These are phyloP conservation scores for Melieria omissa DNA, from an alignment of 2,888 invertebrate species.

Conservation along the genomic window DNA sequence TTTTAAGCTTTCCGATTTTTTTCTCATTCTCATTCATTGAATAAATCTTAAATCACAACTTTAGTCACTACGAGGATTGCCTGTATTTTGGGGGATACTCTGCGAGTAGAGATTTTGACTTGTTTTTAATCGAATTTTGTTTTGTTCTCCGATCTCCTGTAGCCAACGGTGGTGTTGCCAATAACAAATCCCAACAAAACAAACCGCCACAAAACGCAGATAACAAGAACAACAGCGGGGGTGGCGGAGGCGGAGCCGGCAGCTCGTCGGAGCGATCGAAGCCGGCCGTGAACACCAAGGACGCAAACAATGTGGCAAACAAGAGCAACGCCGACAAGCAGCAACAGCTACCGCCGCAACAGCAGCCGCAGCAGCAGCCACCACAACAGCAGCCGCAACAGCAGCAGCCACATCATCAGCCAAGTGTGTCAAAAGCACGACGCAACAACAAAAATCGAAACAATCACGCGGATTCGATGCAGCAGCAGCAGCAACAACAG, in stretches of 20 bases:
- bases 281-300: conserved; percentile 51
- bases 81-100: too few relatives aligned
- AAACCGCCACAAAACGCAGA: conserved; percentile 61
- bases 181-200: conserved; percentile 62
- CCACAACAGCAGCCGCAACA: conserved; percentile 45
- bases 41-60: too few relatives aligned
- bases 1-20: too few relatives aligned
- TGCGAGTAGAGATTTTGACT: too few relatives aligned
- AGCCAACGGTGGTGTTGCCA: conserved; percentile 65
- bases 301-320: conserved; percentile 51
- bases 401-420: conserved; percentile 48
- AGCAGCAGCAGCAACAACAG: conserved; percentile 46
- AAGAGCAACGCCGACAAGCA: conserved; percentile 52
- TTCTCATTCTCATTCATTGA: too few relatives aligned
- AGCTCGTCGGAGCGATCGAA: conserved; percentile 56
- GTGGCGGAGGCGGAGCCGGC: conserved; percentile 44
- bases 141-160: neutral
- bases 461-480: conserved; percentile 54
- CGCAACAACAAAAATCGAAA: conserved; percentile 62
- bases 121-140: too few relatives aligned
- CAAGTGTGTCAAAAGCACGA: conserved; percentile 57
- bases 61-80: too few relatives aligned
- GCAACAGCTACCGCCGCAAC: conserved; percentile 45
- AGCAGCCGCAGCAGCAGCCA: conserved; percentile 43
- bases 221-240: conserved; percentile 55